A percentile compares a stretch with the other conserved stretches of the same genome.
Conservation (phyloP, 2,888 invertebrate genomes). For the Acleris cristana region DNA sequence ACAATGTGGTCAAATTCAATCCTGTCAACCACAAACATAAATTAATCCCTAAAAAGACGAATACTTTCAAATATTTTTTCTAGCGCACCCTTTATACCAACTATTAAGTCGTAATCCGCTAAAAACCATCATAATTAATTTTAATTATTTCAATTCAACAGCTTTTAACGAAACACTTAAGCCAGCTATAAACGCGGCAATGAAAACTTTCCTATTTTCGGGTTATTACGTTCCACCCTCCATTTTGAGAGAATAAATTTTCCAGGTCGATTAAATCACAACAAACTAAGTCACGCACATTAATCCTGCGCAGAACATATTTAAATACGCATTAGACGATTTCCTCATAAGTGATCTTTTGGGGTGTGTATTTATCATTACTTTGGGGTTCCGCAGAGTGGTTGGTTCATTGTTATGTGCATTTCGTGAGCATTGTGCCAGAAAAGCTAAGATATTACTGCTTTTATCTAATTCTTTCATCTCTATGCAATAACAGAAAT, state of each 20-base stretch:
- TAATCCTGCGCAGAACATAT: constrained; percentile 59
- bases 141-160: constrained; percentile 7
- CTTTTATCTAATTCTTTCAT: not conserved
- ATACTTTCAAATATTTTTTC: too few relatives aligned
- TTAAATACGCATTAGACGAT: constrained; percentile 72
- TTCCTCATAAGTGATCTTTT: constrained; percentile 62
- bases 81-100: too few relatives aligned
- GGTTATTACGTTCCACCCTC: constrained; percentile 61
- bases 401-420: constrained; percentile 7
- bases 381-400: constrained; percentile 41
- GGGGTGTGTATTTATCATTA: constrained; percentile 58
- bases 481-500: too few relatives aligned
- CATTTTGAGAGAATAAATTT: constrained; percentile 62
- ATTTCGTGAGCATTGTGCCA: not conserved
- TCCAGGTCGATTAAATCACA: constrained; percentile 61
- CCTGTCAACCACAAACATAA: too few relatives aligned
- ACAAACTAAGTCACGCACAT: constrained; percentile 60
- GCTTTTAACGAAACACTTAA: constrained; percentile 45
- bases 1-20: too few relatives aligned
- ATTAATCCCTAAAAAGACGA: too few relatives aligned
- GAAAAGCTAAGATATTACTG: not conserved
- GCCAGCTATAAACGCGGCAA: constrained; percentile 59
- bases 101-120: not conserved
- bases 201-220: constrained; percentile 72
- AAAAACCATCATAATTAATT: not conserved